These are phyloP conservation scores for Gonioctena quinquepunctata DNA, from an alignment of 1,140 invertebrate genomes.

Conservation along the genomic window DNA sequence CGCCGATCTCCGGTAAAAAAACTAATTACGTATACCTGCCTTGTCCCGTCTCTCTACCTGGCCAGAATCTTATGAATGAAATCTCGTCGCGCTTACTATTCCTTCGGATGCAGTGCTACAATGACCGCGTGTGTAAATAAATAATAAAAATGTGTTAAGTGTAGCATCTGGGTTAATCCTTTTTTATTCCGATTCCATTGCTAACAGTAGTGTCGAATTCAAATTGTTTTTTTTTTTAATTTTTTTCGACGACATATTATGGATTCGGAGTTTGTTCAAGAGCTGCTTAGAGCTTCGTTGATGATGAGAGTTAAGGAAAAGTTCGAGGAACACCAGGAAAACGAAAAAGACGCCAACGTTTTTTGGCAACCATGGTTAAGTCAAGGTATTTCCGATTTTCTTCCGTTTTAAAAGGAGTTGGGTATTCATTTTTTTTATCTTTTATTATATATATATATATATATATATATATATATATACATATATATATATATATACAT, in stretches of 20 bases:
- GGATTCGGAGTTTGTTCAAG: slow-evolving; percentile 41
- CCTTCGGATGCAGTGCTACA: slow-evolving; percentile 29
- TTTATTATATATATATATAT: too few species aligned
- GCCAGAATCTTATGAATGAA: slow-evolving; percentile 52
- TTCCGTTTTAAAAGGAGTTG: not conserved
- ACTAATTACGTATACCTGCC: slow-evolving; percentile 51
- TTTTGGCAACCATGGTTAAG: slow-evolving; percentile 52
- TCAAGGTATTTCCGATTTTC: slow-evolving; percentile 37
- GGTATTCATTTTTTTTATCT: not conserved
- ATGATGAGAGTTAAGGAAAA: slow-evolving; percentile 33
- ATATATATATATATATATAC: too few species aligned
- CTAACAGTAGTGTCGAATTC: not conserved
- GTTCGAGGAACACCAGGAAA: slow-evolving; percentile 9
- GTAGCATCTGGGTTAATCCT: slow-evolving; percentile 17
- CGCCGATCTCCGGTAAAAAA: slow-evolving; percentile 37
- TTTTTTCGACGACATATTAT: slow-evolving; percentile 23
- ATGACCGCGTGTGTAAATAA: slow-evolving; percentile 29
- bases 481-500: too few species aligned
- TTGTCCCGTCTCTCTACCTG: slow-evolving; percentile 42
- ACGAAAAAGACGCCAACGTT: not conserved
- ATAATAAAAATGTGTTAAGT: slow-evolving; percentile 30
- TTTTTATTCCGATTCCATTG: too few species aligned
- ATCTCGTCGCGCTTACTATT: slow-evolving; percentile 38
- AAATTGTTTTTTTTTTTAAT: not conserved
- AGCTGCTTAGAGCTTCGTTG: slow-evolving; percentile 37